A percentile compares a stretch with the other conserved stretches of the same genome.
phyloP scores from a whole-genome alignment of 2,113 vertebrate genomes.

The Columba janthina region DNA sequence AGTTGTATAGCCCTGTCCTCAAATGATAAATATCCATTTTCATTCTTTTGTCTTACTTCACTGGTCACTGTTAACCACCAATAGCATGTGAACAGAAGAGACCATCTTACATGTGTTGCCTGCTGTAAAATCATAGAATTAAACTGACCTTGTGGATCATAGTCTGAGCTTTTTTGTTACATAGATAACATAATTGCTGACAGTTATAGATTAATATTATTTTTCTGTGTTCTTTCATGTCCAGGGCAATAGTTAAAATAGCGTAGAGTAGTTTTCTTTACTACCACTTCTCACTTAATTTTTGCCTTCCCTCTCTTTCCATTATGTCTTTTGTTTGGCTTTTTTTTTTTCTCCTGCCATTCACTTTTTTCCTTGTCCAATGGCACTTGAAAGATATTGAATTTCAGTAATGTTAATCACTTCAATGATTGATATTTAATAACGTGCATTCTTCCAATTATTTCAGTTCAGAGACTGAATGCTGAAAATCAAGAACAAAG shows the following conservation, averaged over 20 bases:
- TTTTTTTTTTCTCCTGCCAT: neutral
- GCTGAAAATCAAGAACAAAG: neutral
- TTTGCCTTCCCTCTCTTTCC: neutral
- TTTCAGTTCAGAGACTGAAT: neutral
- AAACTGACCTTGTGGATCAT: neutral
- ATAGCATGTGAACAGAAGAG: neutral
- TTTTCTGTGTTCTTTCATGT: neutral
- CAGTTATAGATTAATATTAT: neutral
- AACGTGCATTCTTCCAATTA: neutral
- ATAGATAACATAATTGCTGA: neutral
- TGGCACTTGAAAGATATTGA: neutral
- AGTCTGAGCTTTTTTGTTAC: neutral
- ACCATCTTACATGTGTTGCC: neutral
- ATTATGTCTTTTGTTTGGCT: neutral
- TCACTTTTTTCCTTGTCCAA: neutral
- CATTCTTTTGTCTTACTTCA: neutral
- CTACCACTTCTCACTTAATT: neutral
- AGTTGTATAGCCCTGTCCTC: neutral
- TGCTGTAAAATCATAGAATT: neutral
- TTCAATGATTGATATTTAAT: neutral
- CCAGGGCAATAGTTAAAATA: neutral
- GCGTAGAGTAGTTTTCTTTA: neutral
- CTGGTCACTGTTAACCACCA: neutral
- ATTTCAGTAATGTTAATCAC: neutral
- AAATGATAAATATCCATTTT: neutral